Percentiles rank a stretch among this genome's conserved stretches.
phyloP scores from a whole-genome alignment of 2,797 vertebrate genomes.

The Cichlasoma orientale region DNA sequence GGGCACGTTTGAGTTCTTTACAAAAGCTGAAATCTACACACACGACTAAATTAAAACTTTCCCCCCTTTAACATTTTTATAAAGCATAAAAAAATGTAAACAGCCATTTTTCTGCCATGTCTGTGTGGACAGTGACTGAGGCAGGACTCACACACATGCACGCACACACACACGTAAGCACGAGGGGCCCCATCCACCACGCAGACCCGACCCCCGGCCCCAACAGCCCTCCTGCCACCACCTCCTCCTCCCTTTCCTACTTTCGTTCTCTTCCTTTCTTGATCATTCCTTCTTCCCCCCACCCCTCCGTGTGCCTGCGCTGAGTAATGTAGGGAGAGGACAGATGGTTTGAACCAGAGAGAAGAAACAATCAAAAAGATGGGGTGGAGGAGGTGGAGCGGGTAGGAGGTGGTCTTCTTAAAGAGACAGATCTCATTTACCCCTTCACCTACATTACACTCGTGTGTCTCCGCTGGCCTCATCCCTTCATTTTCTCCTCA shows the following conservation, averaged over 20 bases:
- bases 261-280: conserved; percentile 40
- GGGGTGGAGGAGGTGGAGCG: conserved; percentile 22
- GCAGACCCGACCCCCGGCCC: conserved; percentile 52
- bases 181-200: conserved; percentile 45
- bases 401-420: conserved; percentile 56
- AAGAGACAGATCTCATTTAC: conserved; percentile 72
- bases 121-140: neutral
- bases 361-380: conserved; percentile 71
- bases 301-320: neutral
- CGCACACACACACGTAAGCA: conserved; percentile 14
- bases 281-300: conserved; percentile 18
- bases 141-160: conserved; percentile 6
- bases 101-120: neutral
- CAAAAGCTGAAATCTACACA: neutral
- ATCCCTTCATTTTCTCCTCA: neutral
- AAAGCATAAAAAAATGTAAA: too few species aligned
- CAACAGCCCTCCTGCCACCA: conserved; percentile 30
- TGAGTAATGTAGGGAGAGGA: conserved; percentile 30
- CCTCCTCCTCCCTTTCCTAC: conserved; percentile 11
- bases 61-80: too few species aligned
- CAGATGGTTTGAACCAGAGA: conserved; percentile 72
- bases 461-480: neutral
- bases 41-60: too few species aligned
- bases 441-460: conserved; percentile 69
- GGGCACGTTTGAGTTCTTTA: neutral